Evolutionary conservation across 2,888 invertebrate genomes (phyloP).

Genomic region (Trypoxylon attenuatum): DNA sequence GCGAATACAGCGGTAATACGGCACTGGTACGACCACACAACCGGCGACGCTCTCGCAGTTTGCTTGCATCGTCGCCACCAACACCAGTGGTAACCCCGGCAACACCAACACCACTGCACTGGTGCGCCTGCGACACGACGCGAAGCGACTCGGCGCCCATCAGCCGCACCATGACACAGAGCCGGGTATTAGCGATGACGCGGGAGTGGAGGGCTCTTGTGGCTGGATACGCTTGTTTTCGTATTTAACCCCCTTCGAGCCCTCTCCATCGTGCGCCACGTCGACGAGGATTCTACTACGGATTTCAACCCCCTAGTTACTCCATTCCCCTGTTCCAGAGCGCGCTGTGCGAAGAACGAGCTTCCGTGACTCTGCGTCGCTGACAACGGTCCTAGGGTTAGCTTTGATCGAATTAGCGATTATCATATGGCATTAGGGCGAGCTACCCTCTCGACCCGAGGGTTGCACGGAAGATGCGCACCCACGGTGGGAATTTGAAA

Average conservation of each 20-base stretch:
- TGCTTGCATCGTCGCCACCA: constrained; percentile 52
- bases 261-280: background rate
- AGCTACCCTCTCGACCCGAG: constrained; percentile 5
- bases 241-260: constrained; percentile 54
- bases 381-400: constrained; percentile 3
- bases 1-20: constrained; percentile 59
- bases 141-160: constrained; percentile 31
- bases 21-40: constrained; percentile 53
- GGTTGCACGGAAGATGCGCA: background rate
- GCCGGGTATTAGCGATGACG: constrained; percentile 66
- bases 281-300: background rate
- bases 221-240: constrained; percentile 66
- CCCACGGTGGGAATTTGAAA: constrained; percentile 19
- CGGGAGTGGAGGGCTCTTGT: constrained; percentile 59
- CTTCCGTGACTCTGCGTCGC: constrained; percentile 10
- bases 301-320: constrained; percentile 16
- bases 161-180: constrained; percentile 53
- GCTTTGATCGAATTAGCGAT: constrained; percentile 62
- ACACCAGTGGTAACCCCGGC: constrained; percentile 30
- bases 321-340: constrained; percentile 13
- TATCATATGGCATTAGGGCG: constrained; percentile 44
- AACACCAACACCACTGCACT: constrained; percentile 14
- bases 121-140: too few species aligned
- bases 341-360: background rate
- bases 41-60: constrained; percentile 34